These are phyloP conservation scores for Macrochelys suwanniensis DNA, from an alignment of 2,797 vertebrate genomes.

Conservation along the genomic window DNA sequence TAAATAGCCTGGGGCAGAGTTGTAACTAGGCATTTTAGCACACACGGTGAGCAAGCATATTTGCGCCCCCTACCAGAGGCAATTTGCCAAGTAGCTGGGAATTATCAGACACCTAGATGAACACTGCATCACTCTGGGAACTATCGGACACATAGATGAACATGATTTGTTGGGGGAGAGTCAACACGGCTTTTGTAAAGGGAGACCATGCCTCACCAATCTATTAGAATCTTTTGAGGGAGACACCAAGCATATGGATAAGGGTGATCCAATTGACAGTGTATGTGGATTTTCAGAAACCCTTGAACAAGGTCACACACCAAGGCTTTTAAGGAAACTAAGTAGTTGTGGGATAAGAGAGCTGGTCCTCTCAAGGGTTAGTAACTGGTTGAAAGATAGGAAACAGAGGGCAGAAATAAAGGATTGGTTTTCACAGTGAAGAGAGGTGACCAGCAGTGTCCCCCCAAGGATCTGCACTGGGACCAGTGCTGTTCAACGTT, in stretches of 20 bases:
- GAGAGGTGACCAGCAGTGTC: background rate
- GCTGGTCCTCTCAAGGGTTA: background rate
- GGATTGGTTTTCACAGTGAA: background rate
- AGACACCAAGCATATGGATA: background rate
- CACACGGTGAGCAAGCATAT: too few species aligned
- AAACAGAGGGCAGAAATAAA: background rate
- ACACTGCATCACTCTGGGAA: background rate
- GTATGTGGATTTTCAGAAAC: background rate
- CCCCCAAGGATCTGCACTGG: background rate
- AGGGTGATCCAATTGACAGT: background rate
- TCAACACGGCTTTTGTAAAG: background rate
- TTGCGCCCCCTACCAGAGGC: too few species aligned
- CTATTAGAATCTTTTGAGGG: background rate
- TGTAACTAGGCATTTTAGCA: too few species aligned
- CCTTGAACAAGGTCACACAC: background rate
- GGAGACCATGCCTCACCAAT: background rate
- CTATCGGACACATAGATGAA: background rate
- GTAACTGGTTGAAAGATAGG: background rate
- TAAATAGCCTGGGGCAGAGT: too few species aligned
- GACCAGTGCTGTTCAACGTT: background rate
- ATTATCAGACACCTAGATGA: background rate
- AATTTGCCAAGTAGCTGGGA: background rate
- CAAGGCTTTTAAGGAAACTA: background rate
- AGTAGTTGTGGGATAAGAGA: background rate
- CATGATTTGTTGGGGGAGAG: background rate